Evolutionary conservation across 2,888 invertebrate genomes (phyloP).

Genomic region (Pseudococcus longispinus): DNA sequence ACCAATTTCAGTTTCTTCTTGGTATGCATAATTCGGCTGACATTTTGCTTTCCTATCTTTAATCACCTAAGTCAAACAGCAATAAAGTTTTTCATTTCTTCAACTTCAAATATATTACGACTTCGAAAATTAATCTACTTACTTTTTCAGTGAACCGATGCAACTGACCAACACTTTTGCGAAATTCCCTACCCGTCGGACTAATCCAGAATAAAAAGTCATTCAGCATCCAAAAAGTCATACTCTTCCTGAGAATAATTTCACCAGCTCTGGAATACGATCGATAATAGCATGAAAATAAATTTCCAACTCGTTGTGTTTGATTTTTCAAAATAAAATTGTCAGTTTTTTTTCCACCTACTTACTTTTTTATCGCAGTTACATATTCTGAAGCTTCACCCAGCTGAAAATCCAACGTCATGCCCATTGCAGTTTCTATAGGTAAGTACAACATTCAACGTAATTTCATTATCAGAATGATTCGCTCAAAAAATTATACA

Average conservation of each 20-base stretch:
- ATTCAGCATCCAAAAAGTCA: conserved; percentile 58
- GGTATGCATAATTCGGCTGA: background rate
- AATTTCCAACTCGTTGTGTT: no score
- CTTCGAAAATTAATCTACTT: no score
- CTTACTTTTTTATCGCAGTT: conserved; percentile 58
- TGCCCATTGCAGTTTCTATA: conserved; percentile 59
- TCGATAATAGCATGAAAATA: no score
- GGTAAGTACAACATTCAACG: background rate
- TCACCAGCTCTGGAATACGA: conserved; percentile 54
- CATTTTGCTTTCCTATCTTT: conserved; percentile 50
- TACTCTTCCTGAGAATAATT: conserved; percentile 54
- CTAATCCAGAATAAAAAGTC: conserved; percentile 55
- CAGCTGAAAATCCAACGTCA: conserved; percentile 57
- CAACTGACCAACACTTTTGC: conserved; percentile 57
- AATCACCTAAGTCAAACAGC: conserved; percentile 35
- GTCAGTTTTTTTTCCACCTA: background rate
- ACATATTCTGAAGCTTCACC: conserved; percentile 58
- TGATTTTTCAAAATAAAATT: background rate
- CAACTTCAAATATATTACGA: background rate
- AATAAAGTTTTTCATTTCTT: background rate
- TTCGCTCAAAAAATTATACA: no score
- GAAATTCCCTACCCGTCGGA: conserved; percentile 57
- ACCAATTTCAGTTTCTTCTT: conserved; percentile 31
- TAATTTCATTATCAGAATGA: background rate
- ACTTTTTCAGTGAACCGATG: conserved; percentile 59